Evolutionary conservation across 2,113 vertebrate species (phyloP).

Genomic region (Lepidothrix coronata): DNA sequence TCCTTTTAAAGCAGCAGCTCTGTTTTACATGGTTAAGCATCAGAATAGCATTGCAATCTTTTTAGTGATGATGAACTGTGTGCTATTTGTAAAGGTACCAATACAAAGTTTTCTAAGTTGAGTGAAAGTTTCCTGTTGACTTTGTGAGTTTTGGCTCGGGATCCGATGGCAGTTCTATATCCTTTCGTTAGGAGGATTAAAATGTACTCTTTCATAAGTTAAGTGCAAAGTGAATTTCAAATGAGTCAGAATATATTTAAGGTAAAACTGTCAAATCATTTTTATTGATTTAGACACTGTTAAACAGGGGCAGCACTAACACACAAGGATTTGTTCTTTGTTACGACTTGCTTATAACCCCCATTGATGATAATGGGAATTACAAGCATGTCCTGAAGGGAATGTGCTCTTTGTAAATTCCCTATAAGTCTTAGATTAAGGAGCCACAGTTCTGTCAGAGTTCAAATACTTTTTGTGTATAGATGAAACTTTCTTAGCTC

Average conservation of each 20-base stretch:
- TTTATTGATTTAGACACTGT: constrained; percentile 55
- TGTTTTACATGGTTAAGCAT: neutral
- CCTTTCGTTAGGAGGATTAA: constrained; percentile 50
- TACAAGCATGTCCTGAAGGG: constrained; percentile 52
- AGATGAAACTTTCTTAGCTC: neutral
- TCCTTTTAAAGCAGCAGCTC: neutral
- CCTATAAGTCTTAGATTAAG: constrained; percentile 35
- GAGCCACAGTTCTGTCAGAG: neutral
- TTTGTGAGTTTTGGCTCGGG: neutral
- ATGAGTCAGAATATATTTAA: constrained; percentile 35
- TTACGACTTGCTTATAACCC: neutral
- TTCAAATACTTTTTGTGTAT: constrained; percentile 11
- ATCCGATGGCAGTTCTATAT: neutral
- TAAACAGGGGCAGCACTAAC: constrained; percentile 32
- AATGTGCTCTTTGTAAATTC: constrained; percentile 56
- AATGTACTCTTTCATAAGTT: constrained; percentile 61
- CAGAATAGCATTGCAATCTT: neutral
- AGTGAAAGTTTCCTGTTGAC: constrained; percentile 17
- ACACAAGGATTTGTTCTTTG: constrained; percentile 50
- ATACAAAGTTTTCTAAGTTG: neutral
- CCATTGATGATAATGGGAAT: constrained; percentile 57
- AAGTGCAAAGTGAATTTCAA: constrained; percentile 57
- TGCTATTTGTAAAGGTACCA: neutral
- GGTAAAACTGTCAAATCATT: constrained; percentile 33
- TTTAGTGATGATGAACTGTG: neutral